Evolutionary conservation across 1,140 invertebrate genomes (phyloP).

Genomic region (Scaptomyza hsui): DNA sequence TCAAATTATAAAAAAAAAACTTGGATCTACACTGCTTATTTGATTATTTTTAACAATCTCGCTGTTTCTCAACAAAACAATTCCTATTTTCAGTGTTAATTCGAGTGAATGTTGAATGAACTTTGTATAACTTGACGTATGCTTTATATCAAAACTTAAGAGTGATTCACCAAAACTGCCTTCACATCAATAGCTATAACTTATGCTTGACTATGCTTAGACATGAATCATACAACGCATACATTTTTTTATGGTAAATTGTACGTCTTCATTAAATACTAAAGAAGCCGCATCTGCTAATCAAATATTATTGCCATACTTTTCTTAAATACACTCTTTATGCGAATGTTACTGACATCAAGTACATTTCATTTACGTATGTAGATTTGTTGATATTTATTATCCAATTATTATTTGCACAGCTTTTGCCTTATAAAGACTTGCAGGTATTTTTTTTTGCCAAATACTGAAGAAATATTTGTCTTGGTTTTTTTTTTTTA

Average conservation of each 20-base stretch:
- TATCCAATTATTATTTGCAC: constrained; percentile 20
- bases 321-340: not conserved
- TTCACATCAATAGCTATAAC: not conserved
- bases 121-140: not conserved
- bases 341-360: not conserved
- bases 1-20: too few species aligned
- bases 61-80: too few species aligned
- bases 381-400: constrained; percentile 5
- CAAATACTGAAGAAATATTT: constrained; percentile 9
- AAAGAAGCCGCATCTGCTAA: not conserved
- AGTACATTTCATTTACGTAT: too few species aligned
- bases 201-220: not conserved
- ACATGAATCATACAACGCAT: not conserved
- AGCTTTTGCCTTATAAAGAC: constrained; percentile 5
- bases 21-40: too few species aligned
- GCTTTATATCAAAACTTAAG: not conserved
- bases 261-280: not conserved
- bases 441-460: not conserved
- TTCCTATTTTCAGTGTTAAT: too few species aligned
- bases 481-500: not conserved
- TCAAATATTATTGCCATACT: not conserved
- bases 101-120: not conserved
- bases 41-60: too few species aligned
- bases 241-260: not conserved
- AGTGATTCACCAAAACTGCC: not conserved